Evolutionary conservation across 2,888 invertebrate genomes (phyloP).

Genomic region (Electrophaes corylata): DNA sequence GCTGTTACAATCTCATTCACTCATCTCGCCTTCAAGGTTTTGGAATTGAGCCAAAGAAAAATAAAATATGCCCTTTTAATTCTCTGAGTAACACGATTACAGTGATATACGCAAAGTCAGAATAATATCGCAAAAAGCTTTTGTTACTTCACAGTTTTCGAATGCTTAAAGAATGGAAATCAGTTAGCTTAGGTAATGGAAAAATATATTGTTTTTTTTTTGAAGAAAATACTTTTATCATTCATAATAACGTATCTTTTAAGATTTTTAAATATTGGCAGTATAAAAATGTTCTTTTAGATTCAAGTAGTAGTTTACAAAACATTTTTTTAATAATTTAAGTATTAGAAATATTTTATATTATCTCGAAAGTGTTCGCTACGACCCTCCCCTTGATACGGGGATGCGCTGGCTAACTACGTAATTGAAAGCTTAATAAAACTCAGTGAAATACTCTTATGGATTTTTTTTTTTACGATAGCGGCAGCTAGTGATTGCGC

Average conservation of each 20-base stretch:
- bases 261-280: background rate
- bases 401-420: too few relatives aligned
- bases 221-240: background rate
- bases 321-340: too few relatives aligned
- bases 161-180: background rate
- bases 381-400: too few relatives aligned
- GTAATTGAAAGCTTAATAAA: too few relatives aligned
- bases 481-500: too few relatives aligned
- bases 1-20: constrained; percentile 38
- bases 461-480: too few relatives aligned
- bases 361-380: too few relatives aligned
- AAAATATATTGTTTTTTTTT: background rate
- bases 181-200: background rate
- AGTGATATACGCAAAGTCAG: constrained; percentile 46
- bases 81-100: constrained; percentile 58
- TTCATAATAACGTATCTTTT: background rate
- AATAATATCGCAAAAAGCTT: constrained; percentile 43
- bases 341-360: too few relatives aligned
- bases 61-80: constrained; percentile 62
- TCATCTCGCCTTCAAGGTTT: constrained; percentile 45
- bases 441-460: too few relatives aligned
- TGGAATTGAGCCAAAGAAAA: constrained; percentile 52
- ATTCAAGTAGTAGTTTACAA: too few relatives aligned
- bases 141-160: constrained; percentile 20
- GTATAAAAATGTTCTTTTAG: background rate